These are phyloP conservation scores for Neotoxoptera formosana DNA, from an alignment of 1,140 invertebrate species.

Conservation along the genomic window DNA sequence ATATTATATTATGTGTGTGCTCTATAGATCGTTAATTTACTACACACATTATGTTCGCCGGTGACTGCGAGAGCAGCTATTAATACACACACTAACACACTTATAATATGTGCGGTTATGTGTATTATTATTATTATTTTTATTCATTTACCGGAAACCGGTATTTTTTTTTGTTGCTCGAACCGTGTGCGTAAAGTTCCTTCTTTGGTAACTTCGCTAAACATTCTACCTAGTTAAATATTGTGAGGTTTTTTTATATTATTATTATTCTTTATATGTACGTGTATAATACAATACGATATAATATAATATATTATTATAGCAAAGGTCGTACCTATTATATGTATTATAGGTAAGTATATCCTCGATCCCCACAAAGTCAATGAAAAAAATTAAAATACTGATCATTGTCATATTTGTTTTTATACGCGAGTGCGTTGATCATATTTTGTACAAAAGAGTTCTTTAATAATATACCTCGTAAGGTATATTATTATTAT, in stretches of 20 bases:
- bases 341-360: not conserved
- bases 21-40: slow-evolving; percentile 36
- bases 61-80: not conserved
- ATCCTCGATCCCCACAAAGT: not conserved
- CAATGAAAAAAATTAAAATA: not conserved
- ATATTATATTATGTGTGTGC: too few relatives aligned
- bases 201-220: slow-evolving; percentile 2
- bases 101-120: not conserved
- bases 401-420: not conserved
- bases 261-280: not conserved
- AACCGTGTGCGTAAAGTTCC: slow-evolving; percentile 24
- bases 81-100: slow-evolving; percentile 19
- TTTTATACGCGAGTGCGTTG: not conserved
- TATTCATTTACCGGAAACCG: slow-evolving; percentile 42
- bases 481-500: not conserved
- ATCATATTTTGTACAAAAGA: not conserved
- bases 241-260: not conserved
- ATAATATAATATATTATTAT: too few relatives aligned
- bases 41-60: slow-evolving; percentile 13
- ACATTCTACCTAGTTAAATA: slow-evolving; percentile 33
- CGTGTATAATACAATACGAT: not conserved
- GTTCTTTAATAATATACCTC: too few relatives aligned
- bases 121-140: not conserved
- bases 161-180: slow-evolving; percentile 17
- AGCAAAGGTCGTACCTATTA: not conserved